Evolutionary conservation across 2,888 invertebrate genomes (phyloP).

Genomic region (Spatulosminthurus flaviceps): DNA sequence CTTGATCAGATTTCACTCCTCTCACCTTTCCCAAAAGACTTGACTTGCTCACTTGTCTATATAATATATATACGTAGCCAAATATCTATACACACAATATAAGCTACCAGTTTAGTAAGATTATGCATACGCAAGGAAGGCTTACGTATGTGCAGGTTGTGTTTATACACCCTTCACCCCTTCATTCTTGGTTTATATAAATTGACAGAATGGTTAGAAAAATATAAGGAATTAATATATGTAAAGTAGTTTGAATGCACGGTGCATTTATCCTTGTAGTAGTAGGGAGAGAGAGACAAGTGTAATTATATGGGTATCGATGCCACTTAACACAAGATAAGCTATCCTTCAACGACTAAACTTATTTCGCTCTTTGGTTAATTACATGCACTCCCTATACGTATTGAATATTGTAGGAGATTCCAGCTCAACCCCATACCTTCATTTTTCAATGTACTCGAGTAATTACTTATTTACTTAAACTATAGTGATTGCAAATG

Average conservation of each 20-base stretch:
- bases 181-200: no score
- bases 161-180: no score
- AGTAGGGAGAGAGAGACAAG: neutral
- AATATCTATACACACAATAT: neutral
- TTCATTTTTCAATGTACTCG: no score
- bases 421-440: no score
- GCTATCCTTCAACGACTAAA: neutral
- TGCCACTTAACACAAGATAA: neutral
- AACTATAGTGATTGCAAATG: no score
- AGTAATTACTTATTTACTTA: no score
- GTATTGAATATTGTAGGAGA: no score
- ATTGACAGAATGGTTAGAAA: no score
- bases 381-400: neutral
- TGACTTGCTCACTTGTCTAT: neutral
- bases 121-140: no score
- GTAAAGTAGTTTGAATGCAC: neutral
- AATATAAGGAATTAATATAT: neutral
- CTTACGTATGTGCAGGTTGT: no score
- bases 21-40: constrained; percentile 21
- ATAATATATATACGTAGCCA: neutral
- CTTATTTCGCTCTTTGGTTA: neutral
- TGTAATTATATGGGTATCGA: neutral
- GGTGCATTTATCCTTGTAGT: neutral
- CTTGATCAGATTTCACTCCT: constrained; percentile 28
- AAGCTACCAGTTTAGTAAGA: no score